Conservation (phyloP, 2,113 vertebrate genomes). For the Microtus montanus region DNA sequence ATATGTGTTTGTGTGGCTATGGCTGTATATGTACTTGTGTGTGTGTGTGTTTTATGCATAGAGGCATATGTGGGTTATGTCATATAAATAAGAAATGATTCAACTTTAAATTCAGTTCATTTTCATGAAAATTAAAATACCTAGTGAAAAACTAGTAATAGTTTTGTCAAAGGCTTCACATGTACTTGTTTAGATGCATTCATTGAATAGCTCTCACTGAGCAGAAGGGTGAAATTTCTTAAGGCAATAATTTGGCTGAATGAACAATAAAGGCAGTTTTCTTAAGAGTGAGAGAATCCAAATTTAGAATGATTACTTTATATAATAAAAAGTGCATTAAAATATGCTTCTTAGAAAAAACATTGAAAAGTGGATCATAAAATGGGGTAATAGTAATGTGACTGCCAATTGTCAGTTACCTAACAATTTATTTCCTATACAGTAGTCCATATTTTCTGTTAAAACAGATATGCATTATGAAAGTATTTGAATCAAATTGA, state of each 20-base stretch:
- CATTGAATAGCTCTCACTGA: background rate
- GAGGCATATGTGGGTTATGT: too few species aligned
- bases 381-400: background rate
- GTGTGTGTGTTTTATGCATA: background rate
- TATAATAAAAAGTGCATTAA: background rate
- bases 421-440: background rate
- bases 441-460: background rate
- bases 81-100: background rate
- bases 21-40: background rate
- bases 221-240: background rate
- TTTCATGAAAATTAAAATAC: background rate
- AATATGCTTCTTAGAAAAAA: background rate
- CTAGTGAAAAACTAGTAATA: background rate
- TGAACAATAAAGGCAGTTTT: background rate
- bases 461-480: background rate
- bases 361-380: background rate
- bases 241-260: conserved; percentile 19
- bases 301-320: conserved; percentile 8
- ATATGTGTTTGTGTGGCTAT: background rate
- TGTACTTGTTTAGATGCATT: background rate
- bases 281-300: background rate
- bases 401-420: background rate
- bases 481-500: background rate
- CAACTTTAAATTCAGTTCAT: background rate
- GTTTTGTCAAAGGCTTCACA: background rate